These are phyloP conservation scores for Drosophila azteca DNA, from an alignment of 1,140 invertebrate species.

Conservation along the genomic window DNA sequence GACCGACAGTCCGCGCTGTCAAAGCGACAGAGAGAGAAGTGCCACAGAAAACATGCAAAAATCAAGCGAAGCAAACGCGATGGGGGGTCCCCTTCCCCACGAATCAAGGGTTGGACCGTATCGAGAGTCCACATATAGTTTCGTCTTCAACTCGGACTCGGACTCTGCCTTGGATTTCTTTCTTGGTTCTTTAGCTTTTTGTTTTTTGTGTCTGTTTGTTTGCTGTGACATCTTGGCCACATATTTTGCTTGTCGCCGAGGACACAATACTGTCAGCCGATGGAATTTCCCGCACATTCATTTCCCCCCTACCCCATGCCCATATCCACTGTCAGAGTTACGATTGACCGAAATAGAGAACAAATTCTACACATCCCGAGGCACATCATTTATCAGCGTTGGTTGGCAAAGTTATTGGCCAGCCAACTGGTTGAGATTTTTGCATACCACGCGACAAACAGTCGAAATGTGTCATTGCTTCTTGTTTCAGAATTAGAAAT, in stretches of 20 bases:
- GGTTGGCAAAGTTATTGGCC: constrained; percentile 63
- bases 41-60: constrained; percentile 74
- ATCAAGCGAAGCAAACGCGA: constrained; percentile 44
- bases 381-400: constrained; percentile 74
- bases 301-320: constrained; percentile 50
- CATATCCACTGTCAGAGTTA: constrained; percentile 32
- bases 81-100: too few relatives aligned
- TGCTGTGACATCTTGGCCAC: constrained; percentile 76
- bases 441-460: constrained; percentile 56
- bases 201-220: constrained; percentile 16
- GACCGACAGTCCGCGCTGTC: constrained; percentile 57
- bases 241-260: constrained; percentile 80
- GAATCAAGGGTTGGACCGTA: constrained; percentile 24
- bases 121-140: constrained; percentile 52
- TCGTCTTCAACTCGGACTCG: constrained; percentile 24
- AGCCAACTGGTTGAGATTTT: constrained; percentile 69
- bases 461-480: constrained; percentile 60
- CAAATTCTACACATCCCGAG: constrained; percentile 61
- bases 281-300: constrained; percentile 82
- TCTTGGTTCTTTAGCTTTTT: neutral
- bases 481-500: constrained; percentile 44
- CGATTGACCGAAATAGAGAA: constrained; percentile 79
- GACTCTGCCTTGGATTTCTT: constrained; percentile 9
- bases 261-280: constrained; percentile 78
- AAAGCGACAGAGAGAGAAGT: constrained; percentile 54